Evolutionary conservation across 1,140 invertebrate species (phyloP).

Genomic region (Drosophila kohkoa): DNA sequence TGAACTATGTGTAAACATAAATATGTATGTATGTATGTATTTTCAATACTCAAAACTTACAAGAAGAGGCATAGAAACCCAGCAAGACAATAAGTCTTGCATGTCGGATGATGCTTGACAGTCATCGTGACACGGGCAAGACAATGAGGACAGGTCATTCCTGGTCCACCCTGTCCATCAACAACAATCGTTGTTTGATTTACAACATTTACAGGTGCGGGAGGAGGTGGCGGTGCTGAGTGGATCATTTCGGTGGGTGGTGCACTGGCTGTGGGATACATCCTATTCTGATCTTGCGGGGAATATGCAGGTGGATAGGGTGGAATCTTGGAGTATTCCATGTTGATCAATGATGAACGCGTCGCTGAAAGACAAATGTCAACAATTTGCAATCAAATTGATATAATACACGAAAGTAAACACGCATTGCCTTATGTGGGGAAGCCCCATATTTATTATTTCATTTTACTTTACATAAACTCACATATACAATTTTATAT

Average conservation of each 20-base stretch:
- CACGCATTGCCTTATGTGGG: background rate
- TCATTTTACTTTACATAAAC: background rate
- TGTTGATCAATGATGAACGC: background rate
- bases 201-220: background rate
- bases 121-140: slow-evolving; percentile 38
- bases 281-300: background rate
- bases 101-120: slow-evolving; percentile 54
- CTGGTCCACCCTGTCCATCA: slow-evolving; percentile 18
- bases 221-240: background rate
- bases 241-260: slow-evolving; percentile 14
- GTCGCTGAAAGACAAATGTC: background rate
- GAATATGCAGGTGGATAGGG: slow-evolving; percentile 13
- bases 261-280: slow-evolving; percentile 7
- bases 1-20: no score
- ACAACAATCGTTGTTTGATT: slow-evolving; percentile 9
- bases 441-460: background rate
- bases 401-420: background rate
- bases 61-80: slow-evolving; percentile 49
- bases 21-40: no score
- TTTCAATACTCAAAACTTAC: slow-evolving; percentile 41
- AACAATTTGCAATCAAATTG: background rate
- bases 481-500: background rate
- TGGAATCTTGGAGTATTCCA: slow-evolving; percentile 24
- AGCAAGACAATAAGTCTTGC: slow-evolving; percentile 48
- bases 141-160: slow-evolving; percentile 61